A percentile compares a stretch with the other conserved stretches of the same genome.
phyloP scores from a whole-genome alignment of 1,140 invertebrate species.

The Chymomyza costata region DNA sequence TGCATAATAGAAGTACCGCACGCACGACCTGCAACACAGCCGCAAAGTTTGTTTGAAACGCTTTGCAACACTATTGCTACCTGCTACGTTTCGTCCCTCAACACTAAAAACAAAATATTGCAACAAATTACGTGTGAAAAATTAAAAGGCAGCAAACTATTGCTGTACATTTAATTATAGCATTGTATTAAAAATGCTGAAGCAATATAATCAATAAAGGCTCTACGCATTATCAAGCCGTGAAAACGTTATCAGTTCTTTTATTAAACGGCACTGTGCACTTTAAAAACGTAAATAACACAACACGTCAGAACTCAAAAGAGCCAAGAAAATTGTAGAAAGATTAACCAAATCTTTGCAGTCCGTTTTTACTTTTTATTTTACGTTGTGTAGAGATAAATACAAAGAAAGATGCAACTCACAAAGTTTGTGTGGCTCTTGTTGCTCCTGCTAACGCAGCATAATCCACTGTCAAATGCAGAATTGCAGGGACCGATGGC shows the following conservation, averaged over 20 bases:
- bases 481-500: constrained; percentile 45
- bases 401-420: constrained; percentile 29
- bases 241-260: constrained; percentile 28
- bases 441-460: constrained; percentile 29
- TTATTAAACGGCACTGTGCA: too few relatives aligned
- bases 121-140: constrained; percentile 69
- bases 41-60: too few relatives aligned
- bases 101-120: constrained; percentile 20
- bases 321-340: constrained; percentile 21
- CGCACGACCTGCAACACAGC: neutral
- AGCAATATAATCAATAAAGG: constrained; percentile 23
- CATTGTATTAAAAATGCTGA: constrained; percentile 34
- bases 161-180: too few relatives aligned
- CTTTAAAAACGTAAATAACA: constrained; percentile 59
- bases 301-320: constrained; percentile 63
- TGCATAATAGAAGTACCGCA: constrained; percentile 38
- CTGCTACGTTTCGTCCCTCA: too few relatives aligned
- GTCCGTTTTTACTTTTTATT: neutral
- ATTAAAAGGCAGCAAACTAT: constrained; percentile 18
- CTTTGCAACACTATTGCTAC: constrained; percentile 30
- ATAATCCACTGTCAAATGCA: constrained; percentile 31
- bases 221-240: constrained; percentile 11
- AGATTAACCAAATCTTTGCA: constrained; percentile 14
- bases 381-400: too few relatives aligned
- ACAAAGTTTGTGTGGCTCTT: constrained; percentile 28